phyloP scores from a whole-genome alignment of 2,113 vertebrate genomes.

The Martes martes region DNA sequence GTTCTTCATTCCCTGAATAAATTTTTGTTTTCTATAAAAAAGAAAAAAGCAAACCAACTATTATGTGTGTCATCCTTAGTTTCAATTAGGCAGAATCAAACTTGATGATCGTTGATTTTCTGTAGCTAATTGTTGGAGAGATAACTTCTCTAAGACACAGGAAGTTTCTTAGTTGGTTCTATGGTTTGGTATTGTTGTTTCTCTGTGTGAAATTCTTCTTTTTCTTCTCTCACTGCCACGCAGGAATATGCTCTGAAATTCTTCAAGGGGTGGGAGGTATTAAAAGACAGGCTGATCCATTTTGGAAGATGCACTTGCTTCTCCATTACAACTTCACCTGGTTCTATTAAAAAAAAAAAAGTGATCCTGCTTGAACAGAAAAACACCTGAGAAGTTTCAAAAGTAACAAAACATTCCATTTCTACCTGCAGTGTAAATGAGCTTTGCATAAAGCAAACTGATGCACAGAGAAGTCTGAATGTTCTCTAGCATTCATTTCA shows the following conservation, averaged over 20 bases:
- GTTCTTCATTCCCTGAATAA: background rate
- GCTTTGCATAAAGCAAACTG: background rate
- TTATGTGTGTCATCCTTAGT: background rate
- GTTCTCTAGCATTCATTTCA: background rate
- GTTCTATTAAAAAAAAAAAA: background rate
- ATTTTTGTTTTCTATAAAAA: background rate
- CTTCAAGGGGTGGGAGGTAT: background rate
- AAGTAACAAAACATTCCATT: constrained; percentile 21
- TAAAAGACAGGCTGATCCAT: background rate
- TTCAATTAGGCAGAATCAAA: background rate
- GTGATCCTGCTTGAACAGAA: constrained; percentile 3
- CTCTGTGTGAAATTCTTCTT: background rate
- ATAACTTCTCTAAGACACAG: background rate
- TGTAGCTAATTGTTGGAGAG: background rate
- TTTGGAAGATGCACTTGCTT: background rate
- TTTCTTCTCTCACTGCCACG: background rate
- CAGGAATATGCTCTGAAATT: background rate
- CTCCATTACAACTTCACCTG: background rate
- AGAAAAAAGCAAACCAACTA: background rate
- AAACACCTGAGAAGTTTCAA: constrained; percentile 3
- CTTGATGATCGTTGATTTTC: background rate
- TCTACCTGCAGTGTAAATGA: background rate
- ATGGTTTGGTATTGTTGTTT: background rate
- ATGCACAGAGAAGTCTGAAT: background rate
- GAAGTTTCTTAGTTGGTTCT: background rate